Base-by-base conservation (phyloP, 2,113 vertebrate genomes). In the Epinephelus fuscoguttatus region DNA sequence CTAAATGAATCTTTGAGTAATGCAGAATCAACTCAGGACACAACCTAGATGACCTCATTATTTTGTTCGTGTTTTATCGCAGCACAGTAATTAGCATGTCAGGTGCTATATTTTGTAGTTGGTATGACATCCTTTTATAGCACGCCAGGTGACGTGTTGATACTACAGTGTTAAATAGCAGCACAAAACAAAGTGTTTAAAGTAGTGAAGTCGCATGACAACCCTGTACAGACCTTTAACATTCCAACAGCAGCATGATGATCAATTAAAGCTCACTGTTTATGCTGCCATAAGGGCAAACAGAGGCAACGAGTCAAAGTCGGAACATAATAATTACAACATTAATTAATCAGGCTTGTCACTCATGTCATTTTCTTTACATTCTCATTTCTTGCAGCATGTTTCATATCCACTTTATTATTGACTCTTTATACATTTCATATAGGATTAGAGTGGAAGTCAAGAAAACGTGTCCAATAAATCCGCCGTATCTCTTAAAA, bases 271-370 rank as follows among this genome's bases (percentile, higher is more conserved):
- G 27, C 55, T 81, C 70, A 57, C 19, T 49, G 33, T 88, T 81
- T 75, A 64, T 40, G 69, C 53, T 37, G 69, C 82, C n/a, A 68
- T 85, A 13, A 67, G 42, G 21, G 75, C 78, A 85, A 88, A 76
- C 67, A 79, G 57, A 75, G 55, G 68, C 70, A 82, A 67, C 63
- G 67, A 80, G 75, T 74, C 45, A 33, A 61, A 76, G 80, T 73
- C 30, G 8, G 23, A 56, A 57, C 62, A 63, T 57, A 21, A 62
- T 72, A 57, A 57, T 33, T 33, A 33, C 75, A 73, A 37, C 52
- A 66, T 4, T 64, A 52, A 61, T 63, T 57, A 73, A 61, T 37
- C 14, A 57, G 25, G 7, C 56, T 47, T 82, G 75, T 70, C 80
- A 73, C 55, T 69, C 57, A 72, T 45, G 72, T 52, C 11, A n/a